These are phyloP conservation scores for Eupithecia vulgata DNA, from an alignment of 2,888 invertebrate genomes.

Conservation along the genomic window DNA sequence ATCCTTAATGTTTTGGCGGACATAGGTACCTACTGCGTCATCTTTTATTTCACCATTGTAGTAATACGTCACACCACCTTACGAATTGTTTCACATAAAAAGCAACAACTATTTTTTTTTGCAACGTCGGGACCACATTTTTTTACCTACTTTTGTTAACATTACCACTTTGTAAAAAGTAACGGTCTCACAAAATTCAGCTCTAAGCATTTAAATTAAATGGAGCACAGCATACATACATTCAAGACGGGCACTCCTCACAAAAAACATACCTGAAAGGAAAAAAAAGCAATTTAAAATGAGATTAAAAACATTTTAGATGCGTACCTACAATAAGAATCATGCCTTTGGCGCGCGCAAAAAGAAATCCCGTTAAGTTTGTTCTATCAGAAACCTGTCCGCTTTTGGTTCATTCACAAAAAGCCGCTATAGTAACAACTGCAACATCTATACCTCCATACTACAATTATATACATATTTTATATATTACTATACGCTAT, in stretches of 20 bases:
- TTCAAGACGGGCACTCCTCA: conserved; percentile 6
- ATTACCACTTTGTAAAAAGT: background rate
- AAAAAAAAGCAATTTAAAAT: conserved; percentile 25
- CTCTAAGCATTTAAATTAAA: background rate
- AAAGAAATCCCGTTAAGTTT: conserved; percentile 73
- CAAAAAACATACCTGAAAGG: conserved; percentile 38
- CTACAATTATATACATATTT: too few species aligned
- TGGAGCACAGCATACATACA: conserved; percentile 23
- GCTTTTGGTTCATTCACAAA: conserved; percentile 75
- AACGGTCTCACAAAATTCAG: conserved; percentile 6
- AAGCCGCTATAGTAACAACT: conserved; percentile 60
- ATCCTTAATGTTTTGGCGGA: background rate
- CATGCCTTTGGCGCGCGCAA: conserved; percentile 35
- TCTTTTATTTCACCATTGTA: background rate
- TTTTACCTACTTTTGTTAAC: background rate
- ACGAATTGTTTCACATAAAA: background rate
- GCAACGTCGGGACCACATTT: background rate
- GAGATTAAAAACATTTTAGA: conserved; percentile 11
- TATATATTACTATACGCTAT: too few species aligned
- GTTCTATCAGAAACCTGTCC: conserved; percentile 73
- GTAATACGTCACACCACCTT: background rate
- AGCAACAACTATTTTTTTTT: background rate
- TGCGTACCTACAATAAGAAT: conserved; percentile 38
- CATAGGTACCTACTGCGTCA: background rate
- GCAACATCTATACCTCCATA: background rate